A percentile compares a stretch with the other conserved stretches of the same genome.
phyloP scores from a whole-genome alignment of 1,140 invertebrate species.

The Galendromus occidentalis region DNA sequence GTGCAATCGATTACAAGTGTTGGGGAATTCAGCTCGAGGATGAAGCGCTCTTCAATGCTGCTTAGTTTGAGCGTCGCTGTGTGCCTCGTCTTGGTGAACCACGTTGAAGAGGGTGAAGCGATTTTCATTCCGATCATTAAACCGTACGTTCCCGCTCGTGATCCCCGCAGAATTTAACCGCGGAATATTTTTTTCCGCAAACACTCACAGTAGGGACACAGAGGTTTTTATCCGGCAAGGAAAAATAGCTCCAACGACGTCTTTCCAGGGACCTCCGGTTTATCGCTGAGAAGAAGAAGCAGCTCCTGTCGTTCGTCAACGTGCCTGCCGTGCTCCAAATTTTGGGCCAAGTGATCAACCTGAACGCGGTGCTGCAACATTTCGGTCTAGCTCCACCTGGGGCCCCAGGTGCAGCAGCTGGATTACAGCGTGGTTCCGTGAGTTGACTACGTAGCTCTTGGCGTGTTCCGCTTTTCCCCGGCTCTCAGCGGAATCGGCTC shows the following conservation, averaged over 20 bases:
- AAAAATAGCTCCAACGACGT: not conserved
- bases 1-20: too few species aligned
- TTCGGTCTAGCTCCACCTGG: not conserved
- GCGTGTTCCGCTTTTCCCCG: not conserved
- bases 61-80: not conserved
- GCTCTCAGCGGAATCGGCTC: not conserved
- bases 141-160: not conserved
- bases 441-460: not conserved
- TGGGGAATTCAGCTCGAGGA: too few species aligned
- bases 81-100: not conserved
- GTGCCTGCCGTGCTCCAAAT: not conserved
- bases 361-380: not conserved
- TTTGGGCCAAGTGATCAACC: not conserved
- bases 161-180: not conserved
- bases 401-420: not conserved
- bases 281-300: not conserved
- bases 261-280: not conserved
- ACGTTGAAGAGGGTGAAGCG: not conserved
- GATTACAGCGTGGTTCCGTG: too few species aligned
- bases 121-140: slow-evolving; percentile 10
- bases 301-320: not conserved
- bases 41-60: not conserved
- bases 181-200: not conserved
- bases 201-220: not conserved
- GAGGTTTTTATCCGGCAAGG: not conserved